Percentiles rank a stretch among this genome's conserved stretches.
phyloP scores from a whole-genome alignment of 2,113 vertebrate species.

The Trichechus manatus region DNA sequence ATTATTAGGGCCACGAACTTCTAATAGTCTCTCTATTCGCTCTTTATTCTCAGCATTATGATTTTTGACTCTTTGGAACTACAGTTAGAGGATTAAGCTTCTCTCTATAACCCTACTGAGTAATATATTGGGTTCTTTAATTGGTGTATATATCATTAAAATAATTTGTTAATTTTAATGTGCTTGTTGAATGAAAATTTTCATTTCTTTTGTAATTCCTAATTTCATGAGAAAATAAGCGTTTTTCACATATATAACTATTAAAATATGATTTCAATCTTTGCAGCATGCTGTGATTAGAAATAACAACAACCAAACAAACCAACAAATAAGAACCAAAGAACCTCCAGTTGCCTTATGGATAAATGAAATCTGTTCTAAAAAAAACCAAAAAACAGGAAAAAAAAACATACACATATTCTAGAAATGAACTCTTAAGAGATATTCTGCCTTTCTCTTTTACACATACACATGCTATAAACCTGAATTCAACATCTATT shows the following conservation, averaged over 20 bases:
- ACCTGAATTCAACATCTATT: neutral
- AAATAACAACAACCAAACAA: neutral
- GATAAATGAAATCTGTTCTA: neutral
- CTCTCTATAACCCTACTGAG: neutral
- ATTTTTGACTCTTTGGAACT: neutral
- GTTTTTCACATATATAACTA: neutral
- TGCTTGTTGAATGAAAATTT: neutral
- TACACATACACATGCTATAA: too few species aligned
- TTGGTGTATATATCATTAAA: neutral
- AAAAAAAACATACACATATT: neutral
- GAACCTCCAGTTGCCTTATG: neutral
- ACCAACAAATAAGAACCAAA: neutral
- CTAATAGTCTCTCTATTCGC: neutral
- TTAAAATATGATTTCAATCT: neutral
- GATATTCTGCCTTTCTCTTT: neutral
- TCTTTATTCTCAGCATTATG: neutral
- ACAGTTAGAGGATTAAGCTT: neutral
- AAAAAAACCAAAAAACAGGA: neutral
- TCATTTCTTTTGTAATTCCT: neutral
- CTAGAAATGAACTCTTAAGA: neutral
- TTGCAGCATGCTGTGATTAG: neutral
- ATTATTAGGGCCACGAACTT: neutral
- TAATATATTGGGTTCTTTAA: constrained; percentile 13
- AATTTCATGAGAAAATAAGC: neutral
- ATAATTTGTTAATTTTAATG: neutral